Conservation (phyloP, 1,140 invertebrate genomes). For the Centruroides sculpturatus region DNA sequence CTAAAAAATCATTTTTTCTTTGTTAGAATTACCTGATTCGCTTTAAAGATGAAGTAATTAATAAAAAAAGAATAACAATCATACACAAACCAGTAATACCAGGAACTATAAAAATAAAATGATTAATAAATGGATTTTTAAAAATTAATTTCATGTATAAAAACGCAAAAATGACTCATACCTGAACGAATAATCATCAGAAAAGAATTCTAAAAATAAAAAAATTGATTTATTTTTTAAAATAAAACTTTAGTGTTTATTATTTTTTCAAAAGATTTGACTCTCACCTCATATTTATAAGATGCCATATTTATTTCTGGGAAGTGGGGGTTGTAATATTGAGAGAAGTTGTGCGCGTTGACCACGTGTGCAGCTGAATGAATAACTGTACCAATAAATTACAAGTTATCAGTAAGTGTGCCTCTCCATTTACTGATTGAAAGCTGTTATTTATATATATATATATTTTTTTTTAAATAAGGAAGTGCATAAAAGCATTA, state of each 20-base stretch:
- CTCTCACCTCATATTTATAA: slow-evolving; percentile 5
- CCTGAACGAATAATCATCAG: too few relatives aligned
- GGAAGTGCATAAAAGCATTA: too few relatives aligned
- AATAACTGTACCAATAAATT: neutral
- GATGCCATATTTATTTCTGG: slow-evolving; percentile 10
- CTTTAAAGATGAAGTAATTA: slow-evolving; percentile 5
- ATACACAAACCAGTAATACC: slow-evolving; percentile 14
- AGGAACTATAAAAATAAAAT: slow-evolving; percentile 8
- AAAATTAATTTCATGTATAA: too few relatives aligned
- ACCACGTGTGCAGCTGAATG: slow-evolving; percentile 10
- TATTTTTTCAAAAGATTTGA: slow-evolving; percentile 1
- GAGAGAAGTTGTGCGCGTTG: slow-evolving; percentile 14
- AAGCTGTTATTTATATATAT: too few relatives aligned
- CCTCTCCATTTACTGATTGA: too few relatives aligned
- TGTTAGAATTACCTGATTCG: slow-evolving; percentile 8
- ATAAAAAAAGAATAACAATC: slow-evolving; percentile 4
- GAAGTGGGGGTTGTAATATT: slow-evolving; percentile 6
- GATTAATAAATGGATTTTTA: too few relatives aligned
- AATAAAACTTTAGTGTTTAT: slow-evolving; percentile 2
- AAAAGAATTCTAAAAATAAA: too few relatives aligned
- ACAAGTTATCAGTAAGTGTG: too few relatives aligned
- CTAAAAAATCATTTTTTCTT: too few relatives aligned
- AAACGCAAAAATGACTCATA: too few relatives aligned
- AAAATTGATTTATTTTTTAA: neutral
- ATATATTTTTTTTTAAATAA: too few relatives aligned